Base-by-base conservation (phyloP, 2,888 invertebrate species). In the Odontomyia ornata region DNA sequence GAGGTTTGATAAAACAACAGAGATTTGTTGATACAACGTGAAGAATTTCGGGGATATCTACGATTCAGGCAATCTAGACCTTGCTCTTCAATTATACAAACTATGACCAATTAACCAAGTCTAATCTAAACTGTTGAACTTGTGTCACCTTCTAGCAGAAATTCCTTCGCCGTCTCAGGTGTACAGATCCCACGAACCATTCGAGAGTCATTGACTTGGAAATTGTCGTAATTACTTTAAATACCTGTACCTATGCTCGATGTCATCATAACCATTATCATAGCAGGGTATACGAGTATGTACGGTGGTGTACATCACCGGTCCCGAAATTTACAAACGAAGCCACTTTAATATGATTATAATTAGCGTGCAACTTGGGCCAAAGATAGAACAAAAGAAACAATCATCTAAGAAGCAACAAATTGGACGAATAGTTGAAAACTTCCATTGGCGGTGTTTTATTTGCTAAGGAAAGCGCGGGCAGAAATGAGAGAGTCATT, bases 401-500 rank as follows among this genome's bases (percentile, higher is more conserved):
- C 28, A 30, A 27, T 60, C 36, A 71, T 15, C 73, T 73, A 57
- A 7, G 30, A 73, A 56, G 56, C 7, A 11, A 23, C 21, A 27
- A 73, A 13, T 30, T 73, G 60, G 60, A 60, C 25, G 47, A n/a
- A n/a, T 73, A n/a, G 13, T 4, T 60, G 25, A 15, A 52, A 73
- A 73, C 60, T 30, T 60, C 28, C 21, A 60, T 57, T 30, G 28
- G 25, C 9, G n/a, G 47, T 71, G 36, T 52, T 27, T 52, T 52
- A 73, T 18, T 23, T 36, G 57, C 4, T 21, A 13, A 7, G 47
- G 21, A 73, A 73, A 57, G 73, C 57, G 73, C 60, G 57, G 73
- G 57, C 30, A 73, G 73, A 73, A 73, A 73, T 60, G 36, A 73
- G 47, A 73, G 23, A 73, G 73, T 73, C 73, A 73, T 73, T 73